These are phyloP conservation scores for Bimastos eiseni DNA, from an alignment of 2,888 invertebrate genomes.

Conservation along the genomic window DNA sequence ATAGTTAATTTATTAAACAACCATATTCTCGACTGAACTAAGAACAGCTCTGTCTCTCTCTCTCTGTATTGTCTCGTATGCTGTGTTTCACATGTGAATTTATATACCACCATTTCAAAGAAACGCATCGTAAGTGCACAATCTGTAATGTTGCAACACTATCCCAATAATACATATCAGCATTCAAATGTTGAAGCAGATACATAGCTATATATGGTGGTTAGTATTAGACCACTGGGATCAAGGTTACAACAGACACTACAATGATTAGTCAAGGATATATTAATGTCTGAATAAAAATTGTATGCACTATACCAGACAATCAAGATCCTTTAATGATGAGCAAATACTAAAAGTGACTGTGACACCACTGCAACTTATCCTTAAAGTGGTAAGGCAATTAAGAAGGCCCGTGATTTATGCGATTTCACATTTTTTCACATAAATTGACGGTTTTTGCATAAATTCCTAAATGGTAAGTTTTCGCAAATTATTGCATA, in stretches of 20 bases:
- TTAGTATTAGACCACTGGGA: background rate
- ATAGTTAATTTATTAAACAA: background rate
- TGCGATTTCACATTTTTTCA: no score
- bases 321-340: no score
- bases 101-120: background rate
- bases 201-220: background rate
- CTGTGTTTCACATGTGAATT: background rate
- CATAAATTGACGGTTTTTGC: no score
- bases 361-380: no score
- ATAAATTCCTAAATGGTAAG: no score
- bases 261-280: background rate
- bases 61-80: background rate
- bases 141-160: background rate
- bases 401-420: no score
- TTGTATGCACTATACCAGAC: no score
- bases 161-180: background rate
- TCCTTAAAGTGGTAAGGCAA: no score
- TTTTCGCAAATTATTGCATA: no score
- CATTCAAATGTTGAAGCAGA: background rate
- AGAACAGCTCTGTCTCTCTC: background rate
- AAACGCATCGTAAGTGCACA: background rate
- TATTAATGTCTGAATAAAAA: no score
- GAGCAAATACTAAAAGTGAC: no score
- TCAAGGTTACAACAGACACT: background rate
- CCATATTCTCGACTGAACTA: background rate